phyloP scores from a whole-genome alignment of 2,888 invertebrate genomes.

The Cryptus armator region DNA sequence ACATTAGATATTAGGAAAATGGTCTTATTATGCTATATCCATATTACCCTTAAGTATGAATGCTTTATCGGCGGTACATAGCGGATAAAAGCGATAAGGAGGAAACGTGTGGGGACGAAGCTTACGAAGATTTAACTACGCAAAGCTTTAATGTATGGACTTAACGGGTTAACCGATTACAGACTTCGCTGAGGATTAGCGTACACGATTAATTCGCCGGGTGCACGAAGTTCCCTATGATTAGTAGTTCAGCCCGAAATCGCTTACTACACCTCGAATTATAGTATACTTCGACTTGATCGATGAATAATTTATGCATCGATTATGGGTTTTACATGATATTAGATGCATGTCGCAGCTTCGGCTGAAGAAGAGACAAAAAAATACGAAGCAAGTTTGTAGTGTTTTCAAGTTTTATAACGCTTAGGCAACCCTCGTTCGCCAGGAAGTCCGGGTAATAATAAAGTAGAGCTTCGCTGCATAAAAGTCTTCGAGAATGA shows the following conservation, averaged over 20 bases:
- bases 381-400: not conserved
- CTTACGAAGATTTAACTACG: conserved; percentile 28
- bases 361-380: not conserved
- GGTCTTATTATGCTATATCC: too few species aligned
- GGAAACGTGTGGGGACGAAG: conserved; percentile 12
- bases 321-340: not conserved
- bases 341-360: not conserved
- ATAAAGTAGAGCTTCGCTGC: not conserved
- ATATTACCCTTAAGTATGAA: too few species aligned
- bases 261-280: conserved; percentile 21
- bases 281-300: not conserved
- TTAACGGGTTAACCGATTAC: conserved; percentile 28
- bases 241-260: conserved; percentile 21
- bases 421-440: not conserved
- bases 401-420: not conserved
- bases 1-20: too few species aligned
- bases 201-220: conserved; percentile 19
- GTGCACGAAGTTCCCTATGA: conserved; percentile 10
- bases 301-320: not conserved
- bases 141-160: conserved; percentile 32
- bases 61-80: not conserved
- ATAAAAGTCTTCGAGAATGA: not conserved
- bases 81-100: not conserved
- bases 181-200: conserved; percentile 33
- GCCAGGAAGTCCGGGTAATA: not conserved